phyloP scores from a whole-genome alignment of 2,888 invertebrate genomes.

The Clanis bilineata region DNA sequence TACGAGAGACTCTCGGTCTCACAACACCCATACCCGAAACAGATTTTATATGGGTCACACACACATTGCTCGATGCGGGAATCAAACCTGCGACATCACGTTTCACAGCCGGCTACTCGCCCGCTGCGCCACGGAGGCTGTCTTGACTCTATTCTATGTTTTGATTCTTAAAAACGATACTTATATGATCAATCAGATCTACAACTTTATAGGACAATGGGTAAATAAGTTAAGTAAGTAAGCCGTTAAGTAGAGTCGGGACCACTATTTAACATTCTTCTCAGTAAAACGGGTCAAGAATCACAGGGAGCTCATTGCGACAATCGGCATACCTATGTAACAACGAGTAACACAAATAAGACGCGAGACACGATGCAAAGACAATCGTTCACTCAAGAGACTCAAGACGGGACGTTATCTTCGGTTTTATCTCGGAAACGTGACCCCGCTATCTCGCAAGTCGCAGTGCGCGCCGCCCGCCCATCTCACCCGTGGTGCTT shows the following conservation, averaged over 20 bases:
- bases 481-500: conserved; percentile 60
- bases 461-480: conserved; percentile 59
- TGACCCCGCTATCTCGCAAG: conserved; percentile 74
- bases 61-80: too few relatives aligned
- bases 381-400: conserved; percentile 70
- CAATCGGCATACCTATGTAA: conserved; percentile 15
- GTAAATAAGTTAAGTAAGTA: too few relatives aligned
- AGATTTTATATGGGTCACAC: too few relatives aligned
- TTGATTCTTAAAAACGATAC: background rate
- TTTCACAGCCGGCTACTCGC: too few relatives aligned
- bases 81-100: too few relatives aligned
- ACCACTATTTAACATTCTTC: background rate
- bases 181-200: background rate
- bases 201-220: background rate
- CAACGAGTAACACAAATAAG: conserved; percentile 25
- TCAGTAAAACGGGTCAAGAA: background rate
- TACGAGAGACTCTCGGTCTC: too few relatives aligned
- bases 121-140: too few relatives aligned
- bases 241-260: too few relatives aligned
- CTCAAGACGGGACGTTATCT: conserved; percentile 71
- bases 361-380: conserved; percentile 44
- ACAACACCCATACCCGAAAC: too few relatives aligned
- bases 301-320: conserved; percentile 9
- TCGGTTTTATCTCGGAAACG: conserved; percentile 70
- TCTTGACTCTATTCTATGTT: too few relatives aligned